These are phyloP conservation scores for Perca fluviatilis DNA, from an alignment of 2,113 vertebrate genomes.

Conservation along the genomic window DNA sequence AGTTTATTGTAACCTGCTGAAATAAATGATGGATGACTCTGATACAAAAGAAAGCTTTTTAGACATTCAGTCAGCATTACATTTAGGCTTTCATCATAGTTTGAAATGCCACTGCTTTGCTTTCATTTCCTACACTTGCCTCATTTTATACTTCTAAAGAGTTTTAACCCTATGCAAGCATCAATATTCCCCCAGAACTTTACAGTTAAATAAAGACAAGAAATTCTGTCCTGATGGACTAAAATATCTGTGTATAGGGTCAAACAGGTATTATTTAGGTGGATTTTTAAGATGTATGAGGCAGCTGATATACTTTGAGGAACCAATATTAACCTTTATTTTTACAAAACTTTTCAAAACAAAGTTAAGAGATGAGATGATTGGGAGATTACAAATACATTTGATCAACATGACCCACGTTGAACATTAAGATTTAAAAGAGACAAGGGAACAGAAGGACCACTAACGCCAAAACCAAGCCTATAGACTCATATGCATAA, in stretches of 20 bases:
- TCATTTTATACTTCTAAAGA: not conserved
- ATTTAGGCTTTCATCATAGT: not conserved
- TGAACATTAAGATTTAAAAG: not conserved
- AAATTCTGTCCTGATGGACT: not conserved
- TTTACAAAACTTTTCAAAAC: not conserved
- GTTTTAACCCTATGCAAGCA: not conserved
- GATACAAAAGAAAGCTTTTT: not conserved
- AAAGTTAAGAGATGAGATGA: not conserved
- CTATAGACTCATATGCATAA: not conserved
- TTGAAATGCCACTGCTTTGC: not conserved
- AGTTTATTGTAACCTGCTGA: not conserved
- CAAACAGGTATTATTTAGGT: not conserved
- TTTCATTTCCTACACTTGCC: not conserved
- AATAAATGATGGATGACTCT: not conserved
- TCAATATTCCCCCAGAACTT: not conserved
- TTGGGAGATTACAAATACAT: not conserved
- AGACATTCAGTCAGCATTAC: not conserved
- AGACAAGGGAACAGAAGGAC: not conserved
- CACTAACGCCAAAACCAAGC: not conserved
- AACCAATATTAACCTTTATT: not conserved
- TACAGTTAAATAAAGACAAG: not conserved
- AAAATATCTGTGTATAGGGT: not conserved
- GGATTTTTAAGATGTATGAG: not conserved
- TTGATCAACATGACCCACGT: not conserved
- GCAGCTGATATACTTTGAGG: not conserved